Evolutionary conservation across 1,140 invertebrate species (phyloP).

Genomic region (Cephus cinctus): DNA sequence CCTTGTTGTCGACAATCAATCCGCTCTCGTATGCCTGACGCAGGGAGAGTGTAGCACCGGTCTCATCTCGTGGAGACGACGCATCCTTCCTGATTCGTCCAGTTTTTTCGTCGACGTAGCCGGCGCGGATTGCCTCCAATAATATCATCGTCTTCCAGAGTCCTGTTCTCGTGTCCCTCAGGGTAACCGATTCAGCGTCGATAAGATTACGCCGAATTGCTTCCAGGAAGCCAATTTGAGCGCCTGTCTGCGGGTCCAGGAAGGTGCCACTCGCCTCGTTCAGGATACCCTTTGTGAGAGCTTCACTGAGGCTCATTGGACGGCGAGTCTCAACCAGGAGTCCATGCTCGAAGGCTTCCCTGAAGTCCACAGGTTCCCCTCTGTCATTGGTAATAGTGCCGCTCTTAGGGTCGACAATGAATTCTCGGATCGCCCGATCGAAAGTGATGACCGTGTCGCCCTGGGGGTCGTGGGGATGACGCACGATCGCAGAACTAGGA

Average conservation of each 20-base stretch:
- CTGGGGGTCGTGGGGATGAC: slow-evolving; percentile 44
- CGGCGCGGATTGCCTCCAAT: slow-evolving; percentile 71
- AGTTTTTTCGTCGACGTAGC: slow-evolving; percentile 72
- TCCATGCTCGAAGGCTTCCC: slow-evolving; percentile 84
- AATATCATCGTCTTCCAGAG: slow-evolving; percentile 74
- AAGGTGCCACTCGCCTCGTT: slow-evolving; percentile 74
- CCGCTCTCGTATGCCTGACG: slow-evolving; percentile 79
- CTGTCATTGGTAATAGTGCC: slow-evolving; percentile 67
- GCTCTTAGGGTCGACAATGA: slow-evolving; percentile 73
- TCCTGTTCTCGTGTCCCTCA: slow-evolving; percentile 77
- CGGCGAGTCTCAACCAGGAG: slow-evolving; percentile 76
- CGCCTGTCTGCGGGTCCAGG: slow-evolving; percentile 75
- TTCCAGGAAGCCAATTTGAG: slow-evolving; percentile 72
- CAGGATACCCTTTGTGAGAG: slow-evolving; percentile 79
- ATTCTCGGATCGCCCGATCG: slow-evolving; percentile 75
- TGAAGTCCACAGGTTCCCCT: slow-evolving; percentile 73
- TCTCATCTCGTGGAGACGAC: slow-evolving; percentile 61
- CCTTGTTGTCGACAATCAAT: slow-evolving; percentile 76
- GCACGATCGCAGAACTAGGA: slow-evolving; percentile 74
- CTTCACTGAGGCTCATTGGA: slow-evolving; percentile 81
- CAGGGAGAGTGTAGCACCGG: slow-evolving; percentile 69
- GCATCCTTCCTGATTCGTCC: slow-evolving; percentile 72
- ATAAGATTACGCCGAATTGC: slow-evolving; percentile 75
- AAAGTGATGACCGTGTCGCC: slow-evolving; percentile 77
- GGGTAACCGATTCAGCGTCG: slow-evolving; percentile 78